phyloP scores from a whole-genome alignment of 2,113 vertebrate species.

The Channa argus region DNA sequence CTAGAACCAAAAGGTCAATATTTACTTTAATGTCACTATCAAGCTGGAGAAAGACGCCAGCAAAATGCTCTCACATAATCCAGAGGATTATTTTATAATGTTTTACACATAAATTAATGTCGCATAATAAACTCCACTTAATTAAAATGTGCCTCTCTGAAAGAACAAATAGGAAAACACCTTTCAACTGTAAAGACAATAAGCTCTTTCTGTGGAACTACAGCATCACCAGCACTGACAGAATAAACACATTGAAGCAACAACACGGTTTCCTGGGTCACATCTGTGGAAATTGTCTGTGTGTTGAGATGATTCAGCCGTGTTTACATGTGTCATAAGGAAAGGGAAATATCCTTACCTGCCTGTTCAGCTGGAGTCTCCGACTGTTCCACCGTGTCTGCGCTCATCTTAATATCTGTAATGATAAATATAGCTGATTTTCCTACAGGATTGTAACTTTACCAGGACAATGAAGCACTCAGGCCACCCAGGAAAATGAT shows the following conservation, averaged over 20 bases:
- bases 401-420: slow-evolving; percentile 96
- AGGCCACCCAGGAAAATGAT: slow-evolving; percentile 87
- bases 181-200: not conserved
- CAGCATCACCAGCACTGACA: slow-evolving; percentile 6
- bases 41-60: not conserved
- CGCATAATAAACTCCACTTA: too few relatives aligned
- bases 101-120: not conserved
- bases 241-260: slow-evolving; percentile 13
- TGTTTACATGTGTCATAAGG: not conserved
- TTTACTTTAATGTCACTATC: too few relatives aligned
- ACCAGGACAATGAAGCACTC: slow-evolving; percentile 82
- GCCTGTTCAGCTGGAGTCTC: slow-evolving; percentile 83
- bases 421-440: slow-evolving; percentile 91
- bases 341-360: slow-evolving; percentile 85
- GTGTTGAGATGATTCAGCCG: not conserved
- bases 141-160: not conserved
- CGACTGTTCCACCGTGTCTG: slow-evolving; percentile 89
- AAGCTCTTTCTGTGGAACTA: not conserved
- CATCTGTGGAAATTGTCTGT: not conserved
- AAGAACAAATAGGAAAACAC: not conserved
- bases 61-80: slow-evolving; percentile 7
- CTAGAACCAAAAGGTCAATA: not conserved
- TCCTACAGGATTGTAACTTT: slow-evolving; percentile 89
- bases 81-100: not conserved
- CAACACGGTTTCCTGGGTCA: not conserved